A percentile compares a stretch with the other conserved stretches of the same genome.
These are phyloP conservation scores for Andrena hattorfiana DNA, from an alignment of 2,888 invertebrate species.

Conservation along the genomic window DNA sequence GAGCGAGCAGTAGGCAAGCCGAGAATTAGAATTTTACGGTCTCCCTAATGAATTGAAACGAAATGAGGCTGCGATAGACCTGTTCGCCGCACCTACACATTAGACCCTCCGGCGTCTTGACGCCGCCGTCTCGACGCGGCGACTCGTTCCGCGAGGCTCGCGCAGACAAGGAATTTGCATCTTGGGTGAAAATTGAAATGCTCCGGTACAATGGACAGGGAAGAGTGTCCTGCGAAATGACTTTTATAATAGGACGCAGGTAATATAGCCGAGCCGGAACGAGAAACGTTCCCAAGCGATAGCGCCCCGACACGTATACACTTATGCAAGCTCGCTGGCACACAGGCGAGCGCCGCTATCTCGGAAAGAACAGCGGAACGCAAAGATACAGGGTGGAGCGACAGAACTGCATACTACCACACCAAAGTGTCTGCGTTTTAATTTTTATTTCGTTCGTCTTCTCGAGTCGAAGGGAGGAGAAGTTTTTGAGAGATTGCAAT, in stretches of 20 bases:
- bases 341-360: slow-evolving; percentile 4
- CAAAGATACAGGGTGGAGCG: not conserved
- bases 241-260: slow-evolving; percentile 80
- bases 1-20: slow-evolving; percentile 59
- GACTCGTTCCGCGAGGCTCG: slow-evolving; percentile 56
- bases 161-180: slow-evolving; percentile 78
- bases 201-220: slow-evolving; percentile 76
- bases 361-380: slow-evolving; percentile 21
- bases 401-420: not conserved
- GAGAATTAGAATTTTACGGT: slow-evolving; percentile 69
- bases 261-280: slow-evolving; percentile 68
- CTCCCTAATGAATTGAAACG: slow-evolving; percentile 75
- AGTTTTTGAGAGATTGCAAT: slow-evolving; percentile 1
- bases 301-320: slow-evolving; percentile 15
- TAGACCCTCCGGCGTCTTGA: slow-evolving; percentile 55
- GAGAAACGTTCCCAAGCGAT: slow-evolving; percentile 64
- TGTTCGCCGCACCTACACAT: slow-evolving; percentile 62
- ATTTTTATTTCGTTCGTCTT: slow-evolving; percentile 11
- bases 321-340: not conserved
- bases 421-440: not conserved
- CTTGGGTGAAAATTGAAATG: slow-evolving; percentile 81
- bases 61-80: slow-evolving; percentile 69
- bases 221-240: slow-evolving; percentile 79
- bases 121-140: slow-evolving; percentile 55
- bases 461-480: not conserved